Percentiles rank a stretch among this genome's conserved stretches.
phyloP scores from a whole-genome alignment of 2,888 invertebrate genomes.

The Aphelenchoides bicaudatus region DNA sequence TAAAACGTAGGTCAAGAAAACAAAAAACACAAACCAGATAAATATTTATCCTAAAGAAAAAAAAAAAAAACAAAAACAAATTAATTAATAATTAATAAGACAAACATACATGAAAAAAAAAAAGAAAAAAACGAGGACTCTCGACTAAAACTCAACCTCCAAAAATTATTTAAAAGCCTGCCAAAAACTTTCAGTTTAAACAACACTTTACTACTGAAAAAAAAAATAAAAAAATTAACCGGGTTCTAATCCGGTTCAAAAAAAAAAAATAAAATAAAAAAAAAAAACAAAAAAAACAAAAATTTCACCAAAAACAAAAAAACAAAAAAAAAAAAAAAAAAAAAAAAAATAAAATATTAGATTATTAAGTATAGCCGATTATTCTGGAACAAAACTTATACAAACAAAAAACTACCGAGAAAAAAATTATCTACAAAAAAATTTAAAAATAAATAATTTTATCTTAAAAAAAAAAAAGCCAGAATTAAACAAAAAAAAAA shows the following conservation, averaged over 20 bases:
- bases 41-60: constrained; percentile 39
- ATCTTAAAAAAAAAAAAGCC: constrained; percentile 45
- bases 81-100: constrained; percentile 51
- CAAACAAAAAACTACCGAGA: constrained; percentile 47
- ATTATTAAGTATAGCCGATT: constrained; percentile 36
- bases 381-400: constrained; percentile 49
- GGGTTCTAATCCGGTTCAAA: constrained; percentile 37
- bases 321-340: constrained; percentile 38
- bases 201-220: constrained; percentile 45
- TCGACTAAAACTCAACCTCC: constrained; percentile 22
- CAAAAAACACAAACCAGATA: constrained; percentile 40
- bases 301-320: constrained; percentile 64
- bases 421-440: constrained; percentile 43
- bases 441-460: constrained; percentile 52
- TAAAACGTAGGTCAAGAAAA: constrained; percentile 46
- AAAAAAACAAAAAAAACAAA: constrained; percentile 31
- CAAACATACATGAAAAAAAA: constrained; percentile 48
- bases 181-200: constrained; percentile 51
- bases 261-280: constrained; percentile 30
- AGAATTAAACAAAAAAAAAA: constrained; percentile 49
- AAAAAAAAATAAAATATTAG: constrained; percentile 47
- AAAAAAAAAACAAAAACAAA: constrained; percentile 43
- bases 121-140: constrained; percentile 37
- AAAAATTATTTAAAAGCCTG: constrained; percentile 40
- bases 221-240: constrained; percentile 40